Conservation (phyloP, 1,140 invertebrate species). For the Myzus persicae region DNA sequence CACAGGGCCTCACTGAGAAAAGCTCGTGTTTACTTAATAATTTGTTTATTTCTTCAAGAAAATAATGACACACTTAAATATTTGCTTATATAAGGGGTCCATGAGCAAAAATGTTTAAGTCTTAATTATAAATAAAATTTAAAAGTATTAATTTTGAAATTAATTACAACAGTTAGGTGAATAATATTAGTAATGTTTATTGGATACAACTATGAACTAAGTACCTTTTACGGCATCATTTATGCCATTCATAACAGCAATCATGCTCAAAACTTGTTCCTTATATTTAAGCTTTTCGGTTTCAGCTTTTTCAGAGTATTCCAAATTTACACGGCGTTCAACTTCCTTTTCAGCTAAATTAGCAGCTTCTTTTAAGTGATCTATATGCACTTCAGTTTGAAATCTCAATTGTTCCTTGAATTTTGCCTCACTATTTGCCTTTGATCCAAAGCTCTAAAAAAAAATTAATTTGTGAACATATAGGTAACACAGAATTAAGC, state of each 20-base stretch:
- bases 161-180: too few relatives aligned
- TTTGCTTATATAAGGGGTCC: too few relatives aligned
- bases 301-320: slow-evolving; percentile 76
- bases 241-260: slow-evolving; percentile 86
- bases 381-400: slow-evolving; percentile 82
- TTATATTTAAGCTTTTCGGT: slow-evolving; percentile 76
- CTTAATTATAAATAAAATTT: too few relatives aligned
- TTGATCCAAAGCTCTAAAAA: slow-evolving; percentile 70
- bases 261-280: slow-evolving; percentile 79
- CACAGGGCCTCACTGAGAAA: too few relatives aligned
- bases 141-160: too few relatives aligned
- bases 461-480: neutral
- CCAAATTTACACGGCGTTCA: slow-evolving; percentile 70
- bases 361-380: slow-evolving; percentile 81
- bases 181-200: too few relatives aligned
- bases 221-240: slow-evolving; percentile 86
- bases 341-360: slow-evolving; percentile 76
- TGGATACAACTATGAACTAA: neutral
- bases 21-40: too few relatives aligned
- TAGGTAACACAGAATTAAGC: neutral
- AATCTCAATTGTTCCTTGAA: slow-evolving; percentile 78
- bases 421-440: slow-evolving; percentile 76
- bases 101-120: too few relatives aligned
- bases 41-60: too few relatives aligned
- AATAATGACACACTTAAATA: too few relatives aligned